phyloP scores from a whole-genome alignment of 1,140 invertebrate species.

The Spodoptera frugiperda region DNA sequence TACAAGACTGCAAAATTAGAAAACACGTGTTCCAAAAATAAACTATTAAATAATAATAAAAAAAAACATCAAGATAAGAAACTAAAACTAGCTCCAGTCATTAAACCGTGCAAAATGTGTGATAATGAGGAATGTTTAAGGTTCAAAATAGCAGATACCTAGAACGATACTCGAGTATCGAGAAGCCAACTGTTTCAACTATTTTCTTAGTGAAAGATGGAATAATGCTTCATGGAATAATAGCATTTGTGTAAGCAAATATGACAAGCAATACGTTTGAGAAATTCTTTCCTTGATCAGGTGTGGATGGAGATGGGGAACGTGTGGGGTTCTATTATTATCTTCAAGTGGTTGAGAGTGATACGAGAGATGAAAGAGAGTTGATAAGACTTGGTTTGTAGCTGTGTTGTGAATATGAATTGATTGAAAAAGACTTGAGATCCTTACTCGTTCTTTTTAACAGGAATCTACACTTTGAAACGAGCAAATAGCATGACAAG shows the following conservation, averaged over 20 bases:
- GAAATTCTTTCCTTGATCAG: background rate
- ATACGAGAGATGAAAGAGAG: background rate
- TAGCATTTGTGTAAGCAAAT: conserved; percentile 14
- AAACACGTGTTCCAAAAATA: background rate
- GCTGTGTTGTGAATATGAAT: too few species aligned
- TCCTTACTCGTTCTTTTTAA: too few species aligned
- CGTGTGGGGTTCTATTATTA: background rate
- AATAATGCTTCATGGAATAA: conserved; percentile 4
- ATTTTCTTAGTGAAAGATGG: background rate
- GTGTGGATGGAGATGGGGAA: background rate
- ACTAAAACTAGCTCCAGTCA: too few species aligned
- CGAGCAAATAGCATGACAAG: too few species aligned
- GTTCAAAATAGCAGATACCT: background rate
- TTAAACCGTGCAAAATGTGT: too few species aligned
- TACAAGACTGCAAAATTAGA: background rate
- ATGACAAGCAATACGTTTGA: conserved; percentile 16
- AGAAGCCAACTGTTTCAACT: background rate
- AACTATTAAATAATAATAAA: too few species aligned
- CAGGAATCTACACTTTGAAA: too few species aligned
- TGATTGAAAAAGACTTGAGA: too few species aligned
- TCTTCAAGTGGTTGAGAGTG: conserved; percentile 5
- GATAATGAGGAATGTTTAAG: too few species aligned
- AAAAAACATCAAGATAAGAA: too few species aligned
- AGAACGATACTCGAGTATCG: background rate
- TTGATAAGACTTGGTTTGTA: too few species aligned